phyloP scores from a whole-genome alignment of 2,797 vertebrate genomes.

The Malurus splendens region DNA sequence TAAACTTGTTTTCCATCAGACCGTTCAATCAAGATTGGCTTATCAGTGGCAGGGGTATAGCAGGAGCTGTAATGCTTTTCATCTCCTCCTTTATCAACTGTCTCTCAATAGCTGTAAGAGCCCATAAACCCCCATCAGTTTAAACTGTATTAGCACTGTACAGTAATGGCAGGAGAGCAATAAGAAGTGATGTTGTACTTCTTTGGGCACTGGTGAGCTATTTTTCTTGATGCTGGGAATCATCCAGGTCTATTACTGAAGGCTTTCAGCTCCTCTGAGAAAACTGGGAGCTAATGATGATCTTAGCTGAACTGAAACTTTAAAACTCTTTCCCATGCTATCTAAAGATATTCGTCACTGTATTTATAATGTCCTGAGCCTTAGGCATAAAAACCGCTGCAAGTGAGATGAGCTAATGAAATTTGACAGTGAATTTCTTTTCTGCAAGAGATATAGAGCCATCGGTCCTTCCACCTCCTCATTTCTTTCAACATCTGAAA shows the following conservation, averaged over 20 bases:
- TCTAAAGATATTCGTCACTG: conserved; percentile 37
- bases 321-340: conserved; percentile 41
- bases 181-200: conserved; percentile 17
- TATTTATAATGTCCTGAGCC: conserved; percentile 12
- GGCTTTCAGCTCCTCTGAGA: conserved; percentile 4
- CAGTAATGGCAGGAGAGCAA: conserved; percentile 17
- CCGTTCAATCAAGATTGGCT: neutral
- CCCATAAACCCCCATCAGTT: neutral
- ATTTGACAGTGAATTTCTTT: conserved; percentile 39
- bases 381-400: conserved; percentile 15
- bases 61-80: neutral
- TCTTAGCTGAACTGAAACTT: conserved; percentile 51
- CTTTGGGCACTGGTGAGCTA: neutral
- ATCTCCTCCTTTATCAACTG: neutral
- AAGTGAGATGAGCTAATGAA: conserved; percentile 48
- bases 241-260: neutral
- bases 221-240: conserved; percentile 19
- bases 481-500: neutral
- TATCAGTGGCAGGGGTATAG: neutral
- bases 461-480: neutral
- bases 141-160: conserved; percentile 10
- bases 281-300: conserved; percentile 16
- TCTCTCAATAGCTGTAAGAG: neutral
- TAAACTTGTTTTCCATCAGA: conserved; percentile 23
- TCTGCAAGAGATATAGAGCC: neutral